Base-by-base conservation (phyloP, 2,888 invertebrate species). In the Pterostichus niger region DNA sequence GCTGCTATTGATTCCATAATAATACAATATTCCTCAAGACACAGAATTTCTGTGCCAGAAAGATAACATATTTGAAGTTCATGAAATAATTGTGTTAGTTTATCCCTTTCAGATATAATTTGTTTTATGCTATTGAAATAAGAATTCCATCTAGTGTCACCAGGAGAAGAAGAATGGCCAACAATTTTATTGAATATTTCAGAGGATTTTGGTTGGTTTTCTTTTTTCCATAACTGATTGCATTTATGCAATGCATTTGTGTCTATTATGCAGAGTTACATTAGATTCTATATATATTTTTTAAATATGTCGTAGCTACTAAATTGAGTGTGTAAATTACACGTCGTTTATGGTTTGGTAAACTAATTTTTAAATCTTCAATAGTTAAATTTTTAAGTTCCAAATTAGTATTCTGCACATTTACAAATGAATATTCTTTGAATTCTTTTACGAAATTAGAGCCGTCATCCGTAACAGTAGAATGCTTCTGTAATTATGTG, bases 321-420 rank as follows among this genome's bases (percentile, higher is more conserved):
- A 85, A 64, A 71, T 84, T 85, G 24, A 84, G 59, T 13, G 85
- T 85, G 64, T 85, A 84, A 76, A 77, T 84, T 11, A 84, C 83
- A 82, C 84, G n/a, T n/a, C n/a, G n/a, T n/a, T n/a, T n/a, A n/a
- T n/a, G n/a, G n/a, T n/a, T n/a, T n/a, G n/a, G n/a, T n/a, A n/a
- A n/a, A n/a, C n/a, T n/a, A n/a, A n/a, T n/a, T n/a, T n/a, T n/a
- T n/a, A n/a, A n/a, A n/a, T n/a, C n/a, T n/a, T n/a, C n/a, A n/a
- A n/a, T n/a, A n/a, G n/a, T n/a, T n/a, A n/a, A n/a, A n/a, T n/a
- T n/a, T n/a, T n/a, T n/a, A n/a, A n/a, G n/a, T n/a, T n/a, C n/a
- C n/a, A n/a, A n/a, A n/a, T n/a, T n/a, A n/a, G n/a, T n/a, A n/a
- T n/a, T n/a, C n/a, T n/a, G n/a, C n/a, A n/a, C n/a, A n/a, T n/a